A percentile compares a stretch with the other conserved stretches of the same genome.
Evolutionary conservation across 1,140 invertebrate species (phyloP).

Genomic region (Lineus longissimus): DNA sequence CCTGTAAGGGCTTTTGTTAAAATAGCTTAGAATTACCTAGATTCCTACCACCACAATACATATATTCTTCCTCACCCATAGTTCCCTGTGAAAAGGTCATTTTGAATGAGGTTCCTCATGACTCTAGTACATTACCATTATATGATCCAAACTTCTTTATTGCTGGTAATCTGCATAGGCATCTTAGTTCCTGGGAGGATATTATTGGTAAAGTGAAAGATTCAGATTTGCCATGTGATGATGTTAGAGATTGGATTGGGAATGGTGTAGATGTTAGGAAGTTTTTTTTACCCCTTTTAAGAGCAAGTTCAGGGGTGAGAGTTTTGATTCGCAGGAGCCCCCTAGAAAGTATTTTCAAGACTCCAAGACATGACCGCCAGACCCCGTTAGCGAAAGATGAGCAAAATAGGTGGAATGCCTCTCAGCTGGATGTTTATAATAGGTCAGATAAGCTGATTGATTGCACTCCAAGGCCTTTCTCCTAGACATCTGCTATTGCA

Average conservation of each 20-base stretch:
- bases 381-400: no score
- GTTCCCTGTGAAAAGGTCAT: no score
- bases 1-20: no score
- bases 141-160: constrained; percentile 12
- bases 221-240: not conserved
- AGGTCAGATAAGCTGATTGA: no score
- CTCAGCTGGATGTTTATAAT: no score
- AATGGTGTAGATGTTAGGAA: constrained; percentile 13
- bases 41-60: no score
- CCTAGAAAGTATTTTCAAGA: constrained; percentile 19
- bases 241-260: constrained; percentile 10
- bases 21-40: no score
- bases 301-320: constrained; percentile 20
- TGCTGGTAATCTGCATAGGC: constrained; percentile 8
- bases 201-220: not conserved
- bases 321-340: constrained; percentile 14
- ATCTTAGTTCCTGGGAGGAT: not conserved
- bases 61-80: no score
- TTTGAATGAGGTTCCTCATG: not conserved
- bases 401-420: no score
- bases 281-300: constrained; percentile 17
- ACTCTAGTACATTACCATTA: constrained; percentile 1
- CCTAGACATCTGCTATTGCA: no score
- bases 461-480: no score
- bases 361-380: no score